Base-by-base conservation (phyloP, 2,113 vertebrate genomes). In the Bubo blakistoni region DNA sequence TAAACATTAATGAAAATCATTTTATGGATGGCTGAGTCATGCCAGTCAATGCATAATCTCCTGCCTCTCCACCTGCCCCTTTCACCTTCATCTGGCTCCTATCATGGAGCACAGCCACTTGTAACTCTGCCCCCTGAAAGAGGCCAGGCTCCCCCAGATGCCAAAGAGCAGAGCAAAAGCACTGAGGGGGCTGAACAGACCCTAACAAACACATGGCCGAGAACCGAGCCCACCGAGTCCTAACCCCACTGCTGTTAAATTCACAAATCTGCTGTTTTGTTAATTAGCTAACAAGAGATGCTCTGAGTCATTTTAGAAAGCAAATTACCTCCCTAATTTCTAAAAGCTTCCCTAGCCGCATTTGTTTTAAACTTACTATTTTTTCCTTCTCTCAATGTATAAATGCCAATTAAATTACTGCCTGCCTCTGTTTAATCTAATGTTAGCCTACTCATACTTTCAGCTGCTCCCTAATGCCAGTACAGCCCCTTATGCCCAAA, bases 1-100 rank as follows among this genome's bases (percentile, higher is more conserved):
- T 97, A 97, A 98, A 97, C 94, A 96, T 97, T 98, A 97, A 97
- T 94, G 94, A 87, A 94, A 92, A 97, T 94, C 89, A 91, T 97
- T 97, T 97, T 95, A 96, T 86, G 88, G 94, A 93, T 44, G 95
- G 92, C 95, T 96, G 95, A 97, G 86, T 96, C 96, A 97, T 44
- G 80, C 86, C 93, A 96, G 96, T 92, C 93, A 91, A 87, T 72
- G 91, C 59, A 54, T 86, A 86, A 94, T 94, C 91, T 86, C 81
- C 92, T 88, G 81, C 95, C 59, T 95, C 61, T 94, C 97, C 96
- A 96, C 92, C 95, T 96, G 95, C 61, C 94, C 92, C 92, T 92
- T 87, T 91, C 85, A 85, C 90, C 86, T 62, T 90, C 83, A 69
- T 57, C 82, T 88, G 94, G 58, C 81, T 81, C 52, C 88, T 89